A percentile compares a stretch with the other conserved stretches of the same genome.
phyloP scores from a whole-genome alignment of 2,797 vertebrate species.

The Glossophaga mutica region DNA sequence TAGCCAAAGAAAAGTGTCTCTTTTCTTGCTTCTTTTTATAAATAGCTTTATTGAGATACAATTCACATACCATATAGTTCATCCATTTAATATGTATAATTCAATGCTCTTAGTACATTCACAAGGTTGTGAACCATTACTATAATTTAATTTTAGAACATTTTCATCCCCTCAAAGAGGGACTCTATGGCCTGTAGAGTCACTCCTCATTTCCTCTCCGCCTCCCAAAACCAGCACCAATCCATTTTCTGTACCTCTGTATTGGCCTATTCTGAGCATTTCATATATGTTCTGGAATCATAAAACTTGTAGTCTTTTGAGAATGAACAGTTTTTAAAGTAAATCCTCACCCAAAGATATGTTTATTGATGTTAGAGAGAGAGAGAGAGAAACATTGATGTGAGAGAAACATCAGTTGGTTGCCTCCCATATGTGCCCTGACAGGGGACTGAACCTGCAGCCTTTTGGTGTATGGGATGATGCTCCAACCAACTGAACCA shows the following conservation, averaged over 20 bases:
- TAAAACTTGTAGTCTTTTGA: neutral
- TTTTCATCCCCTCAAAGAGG: neutral
- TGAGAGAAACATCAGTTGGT: too few species aligned
- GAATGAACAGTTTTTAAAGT: too few species aligned
- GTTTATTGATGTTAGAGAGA: too few species aligned
- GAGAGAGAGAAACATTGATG: too few species aligned
- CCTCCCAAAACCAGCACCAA: neutral
- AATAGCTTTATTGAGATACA: neutral
- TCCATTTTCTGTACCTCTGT: neutral
- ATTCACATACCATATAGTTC: neutral
- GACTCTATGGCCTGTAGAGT: neutral
- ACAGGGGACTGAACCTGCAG: too few species aligned
- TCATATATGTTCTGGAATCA: neutral
- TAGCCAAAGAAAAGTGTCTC: neutral
- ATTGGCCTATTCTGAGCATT: neutral
- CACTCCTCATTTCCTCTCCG: neutral
- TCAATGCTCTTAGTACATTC: neutral
- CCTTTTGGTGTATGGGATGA: too few species aligned
- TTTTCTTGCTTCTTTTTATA: slow-evolving; percentile 7
- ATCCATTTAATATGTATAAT: neutral
- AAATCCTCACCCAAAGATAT: too few species aligned
- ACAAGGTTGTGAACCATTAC: neutral
- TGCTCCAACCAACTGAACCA: too few species aligned
- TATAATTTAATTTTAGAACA: neutral
- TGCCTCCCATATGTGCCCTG: too few species aligned